Conservation (phyloP, 2,888 invertebrate species). For the Patella depressa region DNA sequence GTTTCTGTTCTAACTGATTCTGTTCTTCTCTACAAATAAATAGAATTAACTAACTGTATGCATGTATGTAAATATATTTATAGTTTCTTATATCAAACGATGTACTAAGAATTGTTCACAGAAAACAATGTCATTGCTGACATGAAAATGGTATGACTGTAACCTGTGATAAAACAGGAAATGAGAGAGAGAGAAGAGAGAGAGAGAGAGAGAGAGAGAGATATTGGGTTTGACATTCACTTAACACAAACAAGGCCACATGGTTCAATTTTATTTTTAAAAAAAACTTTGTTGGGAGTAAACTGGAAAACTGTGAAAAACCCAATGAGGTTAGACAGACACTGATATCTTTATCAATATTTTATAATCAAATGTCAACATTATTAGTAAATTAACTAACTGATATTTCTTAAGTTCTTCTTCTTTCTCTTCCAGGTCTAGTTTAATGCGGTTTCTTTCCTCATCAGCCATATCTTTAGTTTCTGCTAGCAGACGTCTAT, state of each 20-base stretch:
- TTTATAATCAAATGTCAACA: neutral
- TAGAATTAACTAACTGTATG: too few relatives aligned
- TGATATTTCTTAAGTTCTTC: constrained; percentile 81
- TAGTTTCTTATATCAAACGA: too few relatives aligned
- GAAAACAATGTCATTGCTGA: too few relatives aligned
- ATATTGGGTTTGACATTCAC: too few relatives aligned
- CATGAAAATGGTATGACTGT: too few relatives aligned
- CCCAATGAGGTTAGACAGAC: neutral
- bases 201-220: too few relatives aligned
- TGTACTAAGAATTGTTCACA: too few relatives aligned
- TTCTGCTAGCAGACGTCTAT: constrained; percentile 71
- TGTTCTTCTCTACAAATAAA: constrained; percentile 77
- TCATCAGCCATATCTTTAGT: constrained; percentile 76
- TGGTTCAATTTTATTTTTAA: too few relatives aligned
- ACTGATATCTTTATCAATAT: neutral
- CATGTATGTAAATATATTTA: too few relatives aligned
- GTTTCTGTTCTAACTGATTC: constrained; percentile 85
- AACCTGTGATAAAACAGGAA: too few relatives aligned
- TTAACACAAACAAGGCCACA: too few relatives aligned
- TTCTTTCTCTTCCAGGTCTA: constrained; percentile 77
- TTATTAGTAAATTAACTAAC: constrained; percentile 45
- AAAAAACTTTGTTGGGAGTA: neutral
- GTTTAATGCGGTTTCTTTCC: constrained; percentile 77
- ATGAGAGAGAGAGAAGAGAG: too few relatives aligned
- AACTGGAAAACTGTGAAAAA: neutral